A percentile compares a stretch with the other conserved stretches of the same genome.
These are phyloP conservation scores for Glyphotaelius pellucidus DNA, from an alignment of 2,888 invertebrate genomes.

Conservation along the genomic window DNA sequence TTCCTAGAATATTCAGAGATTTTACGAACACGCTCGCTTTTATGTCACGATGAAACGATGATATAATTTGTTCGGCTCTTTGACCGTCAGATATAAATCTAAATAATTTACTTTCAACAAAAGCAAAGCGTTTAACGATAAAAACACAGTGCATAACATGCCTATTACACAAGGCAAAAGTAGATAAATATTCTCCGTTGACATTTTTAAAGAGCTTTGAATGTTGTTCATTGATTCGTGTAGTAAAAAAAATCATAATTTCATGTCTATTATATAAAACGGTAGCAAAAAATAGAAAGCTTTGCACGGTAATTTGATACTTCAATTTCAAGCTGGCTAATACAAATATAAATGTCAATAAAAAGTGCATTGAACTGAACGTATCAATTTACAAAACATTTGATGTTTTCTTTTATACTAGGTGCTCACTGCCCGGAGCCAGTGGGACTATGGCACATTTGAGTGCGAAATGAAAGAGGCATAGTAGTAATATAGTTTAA, in stretches of 20 bases:
- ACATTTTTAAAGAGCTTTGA: not conserved
- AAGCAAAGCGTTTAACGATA: not conserved
- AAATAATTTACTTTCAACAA: slow-evolving; percentile 22
- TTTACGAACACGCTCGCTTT: slow-evolving; percentile 22
- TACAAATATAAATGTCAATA: not conserved
- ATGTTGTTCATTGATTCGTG: not conserved
- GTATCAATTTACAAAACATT: not conserved
- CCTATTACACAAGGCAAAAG: not conserved
- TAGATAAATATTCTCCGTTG: not conserved
- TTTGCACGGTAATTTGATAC: not conserved
- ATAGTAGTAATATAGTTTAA: not conserved
- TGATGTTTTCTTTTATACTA: not conserved
- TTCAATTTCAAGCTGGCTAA: not conserved
- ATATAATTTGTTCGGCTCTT: slow-evolving; percentile 38
- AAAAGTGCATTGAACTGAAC: not conserved
- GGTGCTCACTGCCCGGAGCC: not conserved
- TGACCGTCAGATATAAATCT: slow-evolving; percentile 5
- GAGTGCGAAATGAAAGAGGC: not conserved
- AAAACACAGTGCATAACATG: not conserved
- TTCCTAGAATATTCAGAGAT: slow-evolving; percentile 18
- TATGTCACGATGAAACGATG: slow-evolving; percentile 29
- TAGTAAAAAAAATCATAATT: not conserved
- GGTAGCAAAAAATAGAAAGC: not conserved
- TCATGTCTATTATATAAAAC: not conserved
- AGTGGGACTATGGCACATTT: not conserved